These are phyloP conservation scores for Pseudomugil gertrudae DNA, from an alignment of 2,797 vertebrate genomes.

Conservation along the genomic window DNA sequence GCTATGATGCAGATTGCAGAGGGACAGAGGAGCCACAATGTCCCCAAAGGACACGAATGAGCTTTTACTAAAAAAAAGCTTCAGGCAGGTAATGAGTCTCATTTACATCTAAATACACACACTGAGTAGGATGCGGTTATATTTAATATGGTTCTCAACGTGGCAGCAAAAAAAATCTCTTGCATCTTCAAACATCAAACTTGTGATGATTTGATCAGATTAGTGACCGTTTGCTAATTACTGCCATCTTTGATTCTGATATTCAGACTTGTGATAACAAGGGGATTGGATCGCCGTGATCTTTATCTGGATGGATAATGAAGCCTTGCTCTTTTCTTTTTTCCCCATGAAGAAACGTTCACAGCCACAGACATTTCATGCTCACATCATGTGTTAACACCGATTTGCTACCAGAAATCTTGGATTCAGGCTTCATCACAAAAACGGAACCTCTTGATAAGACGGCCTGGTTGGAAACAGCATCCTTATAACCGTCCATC, in stretches of 20 bases:
- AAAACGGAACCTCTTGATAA: no score
- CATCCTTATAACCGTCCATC: no score
- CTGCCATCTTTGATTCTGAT: neutral
- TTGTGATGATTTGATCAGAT: slow-evolving; percentile 1
- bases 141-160: neutral
- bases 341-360: neutral
- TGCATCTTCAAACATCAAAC: neutral
- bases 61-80: neutral
- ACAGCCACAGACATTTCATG: no score
- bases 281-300: no score
- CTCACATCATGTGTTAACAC: no score
- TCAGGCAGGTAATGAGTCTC: neutral
- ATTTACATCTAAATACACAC: neutral
- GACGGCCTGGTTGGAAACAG: no score
- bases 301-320: neutral
- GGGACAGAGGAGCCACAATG: neutral
- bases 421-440: no score
- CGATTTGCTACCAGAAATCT: no score
- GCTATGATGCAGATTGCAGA: neutral
- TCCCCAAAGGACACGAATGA: neutral
- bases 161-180: neutral
- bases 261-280: neutral
- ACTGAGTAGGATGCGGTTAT: neutral
- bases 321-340: neutral
- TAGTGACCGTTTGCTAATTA: neutral